These are phyloP conservation scores for Megamerina dolium DNA, from an alignment of 2,888 invertebrate species.

Conservation along the genomic window DNA sequence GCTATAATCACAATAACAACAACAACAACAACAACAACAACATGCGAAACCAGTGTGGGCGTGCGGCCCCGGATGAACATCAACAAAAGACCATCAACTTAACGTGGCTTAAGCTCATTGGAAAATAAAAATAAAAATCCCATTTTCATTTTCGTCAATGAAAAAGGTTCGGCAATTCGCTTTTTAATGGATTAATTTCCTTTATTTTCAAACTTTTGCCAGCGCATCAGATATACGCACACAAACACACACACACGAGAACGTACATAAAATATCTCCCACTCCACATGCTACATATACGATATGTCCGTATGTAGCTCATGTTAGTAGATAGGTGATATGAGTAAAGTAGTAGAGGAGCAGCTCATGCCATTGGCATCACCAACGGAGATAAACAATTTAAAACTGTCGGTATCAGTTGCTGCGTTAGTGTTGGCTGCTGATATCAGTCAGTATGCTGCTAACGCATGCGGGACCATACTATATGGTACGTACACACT, in stretches of 20 bases:
- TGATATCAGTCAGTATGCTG: no score
- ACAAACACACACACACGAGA: conserved; percentile 5
- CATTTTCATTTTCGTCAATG: conserved; percentile 14
- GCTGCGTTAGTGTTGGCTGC: background rate
- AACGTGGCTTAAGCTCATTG: conserved; percentile 8
- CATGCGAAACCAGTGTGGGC: background rate
- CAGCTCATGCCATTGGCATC: no score
- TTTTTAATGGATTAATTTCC: conserved; percentile 23
- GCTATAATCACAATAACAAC: background rate
- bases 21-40: background rate
- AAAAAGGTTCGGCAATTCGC: conserved; percentile 16
- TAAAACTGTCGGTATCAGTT: conserved; percentile 8
- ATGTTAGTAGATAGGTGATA: no score
- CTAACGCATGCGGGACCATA: no score
- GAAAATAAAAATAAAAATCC: conserved; percentile 4
- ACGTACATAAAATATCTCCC: conserved; percentile 7
- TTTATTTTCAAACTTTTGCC: conserved; percentile 14
- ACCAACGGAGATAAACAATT: no score
- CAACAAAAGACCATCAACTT: conserved; percentile 3
- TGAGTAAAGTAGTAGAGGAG: no score
- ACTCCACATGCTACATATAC: no score
- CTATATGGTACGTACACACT: no score
- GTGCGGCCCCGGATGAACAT: background rate
- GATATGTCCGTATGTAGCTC: no score
- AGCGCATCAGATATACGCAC: conserved; percentile 4